Base-by-base conservation (phyloP, 1,140 invertebrate genomes). In the Heterodera schachtii region DNA sequence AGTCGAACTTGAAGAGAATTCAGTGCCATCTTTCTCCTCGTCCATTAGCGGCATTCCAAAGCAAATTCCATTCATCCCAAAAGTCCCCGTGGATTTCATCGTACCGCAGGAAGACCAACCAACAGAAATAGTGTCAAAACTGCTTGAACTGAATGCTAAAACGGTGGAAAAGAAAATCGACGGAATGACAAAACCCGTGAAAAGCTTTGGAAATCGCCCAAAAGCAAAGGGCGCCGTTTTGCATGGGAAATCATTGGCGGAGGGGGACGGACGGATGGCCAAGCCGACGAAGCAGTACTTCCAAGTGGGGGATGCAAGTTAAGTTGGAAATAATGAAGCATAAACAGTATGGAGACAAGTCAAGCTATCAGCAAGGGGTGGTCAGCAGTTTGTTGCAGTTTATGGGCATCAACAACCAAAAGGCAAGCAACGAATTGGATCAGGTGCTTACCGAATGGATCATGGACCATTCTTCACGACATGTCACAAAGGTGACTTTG, bases 291-390 rank as follows among this genome's bases (percentile, higher is more conserved):
- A 47, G n/a, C 49, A 78, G 46, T 6, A 69, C 41, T 78, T 69
- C 46, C 64, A 78, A 43, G 77, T 78, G 16, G 43, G 7, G 19
- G 43, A 16, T 46, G 31, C 13, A 46, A 16, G 19, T 73, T 73
- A 73, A 74, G n/a, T 74, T 41, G 8, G 8, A 43, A 74, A 41
- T 21, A 74, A 41, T 74, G 44, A 74, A 9, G 5, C 43, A 57
- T n/a, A 76, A 76, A 76, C 52, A 83, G 82, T 83, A 84, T 57
- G 82, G 75, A 19, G 66, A 44, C 46, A 83, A 83, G 57, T 83
- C 82, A 49, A 84, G 47, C 67, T 80, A 85, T 11, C 73, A 84
- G 70, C 82, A 83, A 60, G 82, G 82, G 31, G 19, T 83, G 21
- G 43, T 83, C 70, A 83, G 80, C 66, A 83, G 64, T 60, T 43